Evolutionary conservation across 2,888 invertebrate genomes (phyloP).

Genomic region (Tipula unca): DNA sequence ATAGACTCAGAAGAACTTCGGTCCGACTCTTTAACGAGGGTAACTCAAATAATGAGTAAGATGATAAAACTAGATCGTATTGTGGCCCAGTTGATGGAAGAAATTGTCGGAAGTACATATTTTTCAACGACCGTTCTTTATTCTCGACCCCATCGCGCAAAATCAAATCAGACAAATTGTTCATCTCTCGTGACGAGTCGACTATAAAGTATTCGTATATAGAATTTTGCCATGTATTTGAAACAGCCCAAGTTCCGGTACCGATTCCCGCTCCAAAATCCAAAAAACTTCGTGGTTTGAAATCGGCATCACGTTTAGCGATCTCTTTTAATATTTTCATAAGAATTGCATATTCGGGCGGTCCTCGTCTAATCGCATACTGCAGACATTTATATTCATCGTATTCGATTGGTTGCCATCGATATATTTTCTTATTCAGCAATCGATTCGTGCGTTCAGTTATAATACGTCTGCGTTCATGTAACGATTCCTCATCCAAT

Average conservation of each 20-base stretch:
- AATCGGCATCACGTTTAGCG: conserved; percentile 50
- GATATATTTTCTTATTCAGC: conserved; percentile 54
- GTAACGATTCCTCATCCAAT: conserved; percentile 31
- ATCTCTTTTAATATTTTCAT: conserved; percentile 68
- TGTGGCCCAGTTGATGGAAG: conserved; percentile 57
- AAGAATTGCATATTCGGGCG: conserved; percentile 67
- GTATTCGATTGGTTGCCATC: conserved; percentile 68
- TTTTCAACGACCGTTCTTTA: conserved; percentile 49
- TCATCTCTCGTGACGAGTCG: conserved; percentile 74
- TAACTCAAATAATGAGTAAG: conserved; percentile 74
- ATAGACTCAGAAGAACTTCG: conserved; percentile 64
- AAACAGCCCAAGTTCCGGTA: conserved; percentile 77
- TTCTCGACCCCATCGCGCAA: conserved; percentile 57
- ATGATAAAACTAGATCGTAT: conserved; percentile 73
- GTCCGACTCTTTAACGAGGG: conserved; percentile 56
- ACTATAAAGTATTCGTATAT: conserved; percentile 79
- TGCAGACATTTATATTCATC: conserved; percentile 54
- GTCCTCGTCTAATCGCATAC: conserved; percentile 62
- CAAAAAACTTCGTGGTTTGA: conserved; percentile 66
- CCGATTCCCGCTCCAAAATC: conserved; percentile 92
- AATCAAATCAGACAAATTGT: conserved; percentile 66
- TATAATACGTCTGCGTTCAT: conserved; percentile 38
- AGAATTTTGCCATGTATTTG: conserved; percentile 57
- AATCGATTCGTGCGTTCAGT: conserved; percentile 46
- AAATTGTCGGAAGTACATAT: conserved; percentile 71